These are phyloP conservation scores for Myiothlypis coronata DNA, from an alignment of 2,797 vertebrate species.

Conservation along the genomic window DNA sequence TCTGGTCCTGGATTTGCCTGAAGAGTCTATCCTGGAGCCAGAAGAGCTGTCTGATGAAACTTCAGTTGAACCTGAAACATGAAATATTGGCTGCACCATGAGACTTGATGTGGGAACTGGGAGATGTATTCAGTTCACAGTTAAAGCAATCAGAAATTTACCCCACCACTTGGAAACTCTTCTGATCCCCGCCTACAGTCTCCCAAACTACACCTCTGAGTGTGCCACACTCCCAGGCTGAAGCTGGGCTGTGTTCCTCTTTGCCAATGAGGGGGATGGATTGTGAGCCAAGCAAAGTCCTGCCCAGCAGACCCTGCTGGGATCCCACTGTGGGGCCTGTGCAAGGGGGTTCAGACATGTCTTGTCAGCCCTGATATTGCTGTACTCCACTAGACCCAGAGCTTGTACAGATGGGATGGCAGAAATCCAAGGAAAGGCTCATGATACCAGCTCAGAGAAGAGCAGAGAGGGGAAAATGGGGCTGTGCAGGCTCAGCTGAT, in stretches of 20 bases:
- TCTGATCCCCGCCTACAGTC: not conserved
- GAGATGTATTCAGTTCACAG: not conserved
- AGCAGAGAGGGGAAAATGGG: not conserved
- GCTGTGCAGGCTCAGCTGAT: not conserved
- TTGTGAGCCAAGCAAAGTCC: rapidly evolving
- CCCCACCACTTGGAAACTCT: not conserved
- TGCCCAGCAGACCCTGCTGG: not conserved
- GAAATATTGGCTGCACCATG: rapidly evolving
- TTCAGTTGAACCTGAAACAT: not conserved
- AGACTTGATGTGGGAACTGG: not conserved
- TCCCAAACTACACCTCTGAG: not conserved
- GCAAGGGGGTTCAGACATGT: rapidly evolving
- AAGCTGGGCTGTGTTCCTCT: not conserved
- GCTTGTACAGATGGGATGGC: not conserved
- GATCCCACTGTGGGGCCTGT: rapidly evolving
- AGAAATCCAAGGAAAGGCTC: not conserved
- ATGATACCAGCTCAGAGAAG: not conserved
- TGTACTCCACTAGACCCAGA: not conserved
- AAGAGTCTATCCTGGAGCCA: not conserved
- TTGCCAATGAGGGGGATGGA: not conserved
- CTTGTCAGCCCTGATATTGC: not conserved
- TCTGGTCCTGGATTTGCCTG: not conserved
- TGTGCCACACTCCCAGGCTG: not conserved
- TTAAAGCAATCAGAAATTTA: not conserved
- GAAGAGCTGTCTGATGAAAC: not conserved